phyloP scores from a whole-genome alignment of 2,113 vertebrate genomes.

The Leucoraja erinaceus region DNA sequence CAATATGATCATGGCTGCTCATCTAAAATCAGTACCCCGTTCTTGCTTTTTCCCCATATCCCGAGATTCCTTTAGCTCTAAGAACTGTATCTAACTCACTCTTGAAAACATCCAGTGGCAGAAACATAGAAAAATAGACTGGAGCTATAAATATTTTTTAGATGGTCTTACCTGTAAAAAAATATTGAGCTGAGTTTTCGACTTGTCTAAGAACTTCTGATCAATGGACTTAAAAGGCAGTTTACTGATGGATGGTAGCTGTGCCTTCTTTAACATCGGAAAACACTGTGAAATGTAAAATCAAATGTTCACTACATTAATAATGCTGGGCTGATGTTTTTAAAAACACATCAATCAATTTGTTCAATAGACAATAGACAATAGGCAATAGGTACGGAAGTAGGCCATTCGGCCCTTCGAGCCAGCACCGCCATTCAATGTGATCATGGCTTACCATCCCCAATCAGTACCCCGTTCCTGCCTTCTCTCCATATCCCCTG shows the following conservation, averaged over 20 bases:
- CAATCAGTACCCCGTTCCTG: no score
- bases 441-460: no score
- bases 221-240: conserved; percentile 97
- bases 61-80: no score
- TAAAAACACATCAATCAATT: not conserved
- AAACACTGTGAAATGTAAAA: conserved; percentile 69
- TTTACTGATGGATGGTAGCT: conserved; percentile 94
- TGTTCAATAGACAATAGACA: not conserved
- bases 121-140: not conserved
- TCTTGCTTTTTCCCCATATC: no score
- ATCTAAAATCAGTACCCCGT: no score
- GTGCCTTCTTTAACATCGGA: conserved; percentile 89
- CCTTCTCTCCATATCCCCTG: no score
- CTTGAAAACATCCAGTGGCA: no score
- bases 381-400: no score
- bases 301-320: not conserved
- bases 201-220: conserved; percentile 96
- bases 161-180: conserved; percentile 80
- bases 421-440: no score
- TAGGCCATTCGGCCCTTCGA: no score
- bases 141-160: not conserved
- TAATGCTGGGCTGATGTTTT: not conserved
- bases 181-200: conserved; percentile 90
- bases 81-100: no score
- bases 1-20: no score